Conservation (phyloP, 2,113 vertebrate species). For the Oncorhynchus gorbuscha region DNA sequence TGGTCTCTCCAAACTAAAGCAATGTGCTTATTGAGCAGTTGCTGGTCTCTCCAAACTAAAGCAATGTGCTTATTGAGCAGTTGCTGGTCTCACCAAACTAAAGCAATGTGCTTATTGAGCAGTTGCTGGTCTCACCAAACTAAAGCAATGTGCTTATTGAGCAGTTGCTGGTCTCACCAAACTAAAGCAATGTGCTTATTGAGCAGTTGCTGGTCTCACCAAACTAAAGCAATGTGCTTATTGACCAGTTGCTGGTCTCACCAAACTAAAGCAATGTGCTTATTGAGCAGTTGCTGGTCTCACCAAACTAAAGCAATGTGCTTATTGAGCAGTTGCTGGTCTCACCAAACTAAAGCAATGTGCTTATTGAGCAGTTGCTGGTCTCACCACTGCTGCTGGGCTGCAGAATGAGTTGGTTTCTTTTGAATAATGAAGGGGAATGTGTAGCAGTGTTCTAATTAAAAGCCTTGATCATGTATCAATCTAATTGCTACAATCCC, state of each 20-base stretch:
- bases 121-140: slow-evolving; percentile 35
- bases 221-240: too few species aligned
- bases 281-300: too few species aligned
- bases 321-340: too few species aligned
- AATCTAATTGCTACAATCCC: slow-evolving; percentile 90
- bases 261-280: too few species aligned
- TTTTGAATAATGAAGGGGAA: slow-evolving; percentile 79
- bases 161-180: slow-evolving; percentile 5
- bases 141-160: neutral
- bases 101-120: too few species aligned
- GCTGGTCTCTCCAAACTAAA: too few species aligned
- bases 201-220: too few species aligned
- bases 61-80: too few species aligned
- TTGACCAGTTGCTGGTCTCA: too few species aligned
- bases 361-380: slow-evolving; percentile 12
- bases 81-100: too few species aligned
- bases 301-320: slow-evolving; percentile 33
- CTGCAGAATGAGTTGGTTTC: slow-evolving; percentile 71
- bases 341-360: slow-evolving; percentile 40
- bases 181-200: too few species aligned
- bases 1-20: neutral
- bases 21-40: too few species aligned
- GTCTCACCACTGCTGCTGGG: slow-evolving; percentile 46
- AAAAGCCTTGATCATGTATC: slow-evolving; percentile 87
- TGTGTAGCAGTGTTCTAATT: slow-evolving; percentile 88